Evolutionary conservation across 1,140 invertebrate species (phyloP), one percentile per base, ranked within the genome.

Genomic region (Lycorma delicatula): DNA sequence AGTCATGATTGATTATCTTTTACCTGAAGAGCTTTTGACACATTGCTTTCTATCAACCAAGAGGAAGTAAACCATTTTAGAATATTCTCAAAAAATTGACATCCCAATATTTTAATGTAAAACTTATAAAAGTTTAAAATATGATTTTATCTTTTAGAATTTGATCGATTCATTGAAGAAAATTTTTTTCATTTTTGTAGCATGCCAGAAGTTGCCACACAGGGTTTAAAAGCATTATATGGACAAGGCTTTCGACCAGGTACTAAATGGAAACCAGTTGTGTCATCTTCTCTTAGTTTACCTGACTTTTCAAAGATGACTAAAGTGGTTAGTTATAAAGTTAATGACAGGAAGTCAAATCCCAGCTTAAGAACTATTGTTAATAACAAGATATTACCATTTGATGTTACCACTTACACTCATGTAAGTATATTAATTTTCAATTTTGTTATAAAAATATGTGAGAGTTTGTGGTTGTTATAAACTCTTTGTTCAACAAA

Each of bases 151-250:
- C n/a, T 9, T 9, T 65, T 1, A n/a, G 31, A 34, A 34, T 9
- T 34, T 34, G n/a, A 9, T 9, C 31, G 9, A 34, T 34, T 34
- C n/a, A n/a, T 34, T 34, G 9, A 34, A 9, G 9, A 34, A 34
- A 9, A 34, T 9, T 34, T 34, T 44, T 6, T 44, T 44, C 5
- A 9, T 3, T 20, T 71, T 67, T 57, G 22, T 62, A 44, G 41
- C 18, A 44, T 44, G 41, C 11, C 6, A 57, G 88, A 91, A 66
- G 82, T 91, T 6, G 80, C 80, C 58, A 73, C 74, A 13, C 86
- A 89, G 73, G 86, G 87, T 13, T 69, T 79, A 36, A 84, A 85
- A 74, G 78, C 80, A 60, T 68, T 89, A 1, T 88, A 87, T 67
- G 81, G 81, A 0, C 74, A 73, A 49, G 68, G 72, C 20, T 73